These are phyloP conservation scores for Mesoclemmys tuberculata DNA, from an alignment of 2,113 vertebrate species.

Conservation along the genomic window DNA sequence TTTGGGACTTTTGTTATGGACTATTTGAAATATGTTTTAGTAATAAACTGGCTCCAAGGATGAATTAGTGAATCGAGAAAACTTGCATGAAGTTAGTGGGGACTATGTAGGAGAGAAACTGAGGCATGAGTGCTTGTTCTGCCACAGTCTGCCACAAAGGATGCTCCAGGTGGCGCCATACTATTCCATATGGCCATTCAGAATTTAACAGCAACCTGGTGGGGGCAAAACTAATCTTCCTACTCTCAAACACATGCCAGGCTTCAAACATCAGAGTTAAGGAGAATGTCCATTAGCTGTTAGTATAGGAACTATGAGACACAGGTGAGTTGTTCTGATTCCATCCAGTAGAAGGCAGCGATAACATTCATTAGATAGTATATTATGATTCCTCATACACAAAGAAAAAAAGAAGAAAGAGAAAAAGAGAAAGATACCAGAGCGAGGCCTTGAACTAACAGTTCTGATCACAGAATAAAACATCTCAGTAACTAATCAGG, in stretches of 20 bases:
- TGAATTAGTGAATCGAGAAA: not conserved
- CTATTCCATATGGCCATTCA: not conserved
- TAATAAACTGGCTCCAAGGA: not conserved
- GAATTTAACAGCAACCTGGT: not conserved
- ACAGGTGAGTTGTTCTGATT: constrained; percentile 9
- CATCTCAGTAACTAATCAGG: not conserved
- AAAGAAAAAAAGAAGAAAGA: not conserved
- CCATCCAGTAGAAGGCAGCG: constrained; percentile 57
- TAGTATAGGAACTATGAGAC: not conserved
- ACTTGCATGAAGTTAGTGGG: not conserved
- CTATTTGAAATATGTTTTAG: not conserved
- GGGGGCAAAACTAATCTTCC: not conserved
- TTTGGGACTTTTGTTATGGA: not conserved
- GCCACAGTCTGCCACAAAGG: not conserved
- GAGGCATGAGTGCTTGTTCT: not conserved
- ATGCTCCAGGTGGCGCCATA: not conserved
- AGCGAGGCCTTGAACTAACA: not conserved
- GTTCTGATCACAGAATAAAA: not conserved
- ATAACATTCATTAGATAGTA: not conserved
- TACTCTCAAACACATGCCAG: not conserved
- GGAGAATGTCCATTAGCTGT: rapidly evolving
- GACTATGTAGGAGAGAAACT: not conserved
- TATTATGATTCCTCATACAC: not conserved
- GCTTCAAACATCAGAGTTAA: not conserved
- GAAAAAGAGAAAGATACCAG: not conserved